These are phyloP conservation scores for Gulo gulo DNA, from an alignment of 2,113 vertebrate species.

Conservation along the genomic window DNA sequence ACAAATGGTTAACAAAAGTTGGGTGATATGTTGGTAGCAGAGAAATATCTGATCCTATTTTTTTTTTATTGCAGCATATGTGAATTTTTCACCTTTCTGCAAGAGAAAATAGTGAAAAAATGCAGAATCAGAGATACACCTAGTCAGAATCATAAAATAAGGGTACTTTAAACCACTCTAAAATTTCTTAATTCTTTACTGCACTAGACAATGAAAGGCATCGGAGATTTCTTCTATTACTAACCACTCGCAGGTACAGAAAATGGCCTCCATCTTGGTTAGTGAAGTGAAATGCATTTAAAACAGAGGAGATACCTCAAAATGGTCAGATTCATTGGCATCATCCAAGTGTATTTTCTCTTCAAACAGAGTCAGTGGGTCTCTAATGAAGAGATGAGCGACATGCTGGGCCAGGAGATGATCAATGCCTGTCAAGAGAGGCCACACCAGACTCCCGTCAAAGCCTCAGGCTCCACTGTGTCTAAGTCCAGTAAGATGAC, in stretches of 20 bases:
- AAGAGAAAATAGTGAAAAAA: background rate
- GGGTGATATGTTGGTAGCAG: background rate
- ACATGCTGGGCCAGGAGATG: conserved; percentile 97
- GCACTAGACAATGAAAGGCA: background rate
- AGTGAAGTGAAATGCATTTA: background rate
- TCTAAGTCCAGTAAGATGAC: background rate
- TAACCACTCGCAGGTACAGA: background rate
- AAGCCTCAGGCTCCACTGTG: background rate
- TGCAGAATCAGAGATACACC: background rate
- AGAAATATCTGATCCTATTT: background rate
- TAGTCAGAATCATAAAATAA: background rate
- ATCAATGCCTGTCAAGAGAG: conserved; percentile 91
- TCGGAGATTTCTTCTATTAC: background rate
- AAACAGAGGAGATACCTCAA: conserved; percentile 87
- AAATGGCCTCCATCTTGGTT: background rate
- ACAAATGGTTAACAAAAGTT: background rate
- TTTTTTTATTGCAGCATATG: background rate
- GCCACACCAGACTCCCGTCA: background rate
- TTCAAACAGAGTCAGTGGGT: conserved; percentile 94
- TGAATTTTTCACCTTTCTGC: background rate
- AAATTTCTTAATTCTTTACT: background rate
- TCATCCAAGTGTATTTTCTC: conserved; percentile 98
- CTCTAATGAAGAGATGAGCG: conserved; percentile 98
- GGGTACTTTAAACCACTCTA: background rate
- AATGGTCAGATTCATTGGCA: conserved; percentile 98